Conservation (phyloP, 2,797 vertebrate species). For the Bryconaethiops microstoma region DNA sequence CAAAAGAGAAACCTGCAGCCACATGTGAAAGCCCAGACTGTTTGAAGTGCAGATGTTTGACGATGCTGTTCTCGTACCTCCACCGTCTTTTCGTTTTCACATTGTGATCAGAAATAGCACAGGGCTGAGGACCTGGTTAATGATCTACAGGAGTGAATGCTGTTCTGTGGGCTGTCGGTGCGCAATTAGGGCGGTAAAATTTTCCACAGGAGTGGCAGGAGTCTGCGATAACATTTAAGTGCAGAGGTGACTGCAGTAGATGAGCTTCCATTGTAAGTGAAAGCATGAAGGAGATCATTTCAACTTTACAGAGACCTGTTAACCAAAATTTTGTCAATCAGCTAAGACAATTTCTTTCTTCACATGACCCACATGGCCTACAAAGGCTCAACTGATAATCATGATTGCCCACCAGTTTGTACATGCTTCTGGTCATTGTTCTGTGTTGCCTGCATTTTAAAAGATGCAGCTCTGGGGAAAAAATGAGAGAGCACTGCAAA, state of each 20-base stretch:
- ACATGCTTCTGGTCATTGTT: too few relatives aligned
- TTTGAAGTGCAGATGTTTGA: constrained; percentile 13
- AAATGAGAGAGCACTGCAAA: too few relatives aligned
- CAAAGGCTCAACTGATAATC: too few relatives aligned
- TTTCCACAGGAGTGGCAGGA: not conserved
- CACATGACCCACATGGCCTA: too few relatives aligned
- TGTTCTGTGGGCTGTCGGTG: not conserved
- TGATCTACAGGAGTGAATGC: not conserved
- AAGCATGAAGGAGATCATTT: not conserved
- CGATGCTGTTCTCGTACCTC: not conserved
- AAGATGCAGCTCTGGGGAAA: too few relatives aligned
- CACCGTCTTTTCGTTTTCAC: not conserved
- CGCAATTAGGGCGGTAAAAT: not conserved
- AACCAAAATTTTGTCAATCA: not conserved
- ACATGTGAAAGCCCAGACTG: constrained; percentile 21
- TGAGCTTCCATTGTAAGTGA: not conserved
- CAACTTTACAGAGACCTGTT: not conserved
- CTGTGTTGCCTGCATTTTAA: too few relatives aligned
- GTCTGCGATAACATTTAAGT: not conserved
- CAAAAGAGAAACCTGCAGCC: constrained; percentile 1
- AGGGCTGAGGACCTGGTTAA: constrained; percentile 24
- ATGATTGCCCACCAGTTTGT: too few relatives aligned
- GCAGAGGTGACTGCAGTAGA: not conserved
- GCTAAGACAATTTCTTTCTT: not conserved
- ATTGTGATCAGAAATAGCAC: not conserved